phyloP scores from a whole-genome alignment of 2,797 vertebrate species.

The Columba guinea region DNA sequence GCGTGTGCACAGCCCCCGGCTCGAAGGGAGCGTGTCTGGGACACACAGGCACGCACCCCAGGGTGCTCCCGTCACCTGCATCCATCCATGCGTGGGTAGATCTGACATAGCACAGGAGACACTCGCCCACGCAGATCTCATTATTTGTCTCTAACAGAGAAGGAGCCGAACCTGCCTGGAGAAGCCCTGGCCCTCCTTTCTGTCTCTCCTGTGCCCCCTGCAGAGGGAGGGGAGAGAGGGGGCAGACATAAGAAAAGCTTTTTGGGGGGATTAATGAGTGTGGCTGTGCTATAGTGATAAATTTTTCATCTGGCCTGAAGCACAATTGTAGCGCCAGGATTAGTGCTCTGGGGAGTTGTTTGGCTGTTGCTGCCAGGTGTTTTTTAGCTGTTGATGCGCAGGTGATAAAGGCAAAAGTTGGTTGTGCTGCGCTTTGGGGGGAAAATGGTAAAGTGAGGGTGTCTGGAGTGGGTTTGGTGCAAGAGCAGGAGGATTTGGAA shows the following conservation, averaged over 20 bases:
- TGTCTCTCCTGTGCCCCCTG: not conserved
- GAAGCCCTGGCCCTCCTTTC: not conserved
- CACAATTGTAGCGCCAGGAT: not conserved
- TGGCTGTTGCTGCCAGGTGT: not conserved
- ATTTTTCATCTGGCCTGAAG: not conserved
- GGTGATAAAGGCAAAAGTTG: not conserved
- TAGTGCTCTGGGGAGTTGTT: not conserved
- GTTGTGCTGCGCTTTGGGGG: not conserved
- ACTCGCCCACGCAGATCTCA: constrained; percentile 63
- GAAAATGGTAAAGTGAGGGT: not conserved
- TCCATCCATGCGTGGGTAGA: not conserved
- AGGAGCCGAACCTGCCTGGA: not conserved
- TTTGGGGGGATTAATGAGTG: not conserved
- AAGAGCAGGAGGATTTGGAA: not conserved
- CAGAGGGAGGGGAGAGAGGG: not conserved
- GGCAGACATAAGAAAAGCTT: not conserved
- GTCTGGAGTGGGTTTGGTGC: not conserved
- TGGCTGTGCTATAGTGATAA: not conserved
- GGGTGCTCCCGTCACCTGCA: not conserved
- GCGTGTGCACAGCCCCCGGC: fast-evolving
- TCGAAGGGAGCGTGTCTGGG: not conserved
- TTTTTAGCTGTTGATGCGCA: not conserved
- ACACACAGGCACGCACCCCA: not conserved
- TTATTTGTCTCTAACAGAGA: constrained; percentile 36
- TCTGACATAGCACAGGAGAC: constrained; percentile 38